Base-by-base conservation (phyloP, 1,140 invertebrate species). In the Anthonomus grandis region DNA sequence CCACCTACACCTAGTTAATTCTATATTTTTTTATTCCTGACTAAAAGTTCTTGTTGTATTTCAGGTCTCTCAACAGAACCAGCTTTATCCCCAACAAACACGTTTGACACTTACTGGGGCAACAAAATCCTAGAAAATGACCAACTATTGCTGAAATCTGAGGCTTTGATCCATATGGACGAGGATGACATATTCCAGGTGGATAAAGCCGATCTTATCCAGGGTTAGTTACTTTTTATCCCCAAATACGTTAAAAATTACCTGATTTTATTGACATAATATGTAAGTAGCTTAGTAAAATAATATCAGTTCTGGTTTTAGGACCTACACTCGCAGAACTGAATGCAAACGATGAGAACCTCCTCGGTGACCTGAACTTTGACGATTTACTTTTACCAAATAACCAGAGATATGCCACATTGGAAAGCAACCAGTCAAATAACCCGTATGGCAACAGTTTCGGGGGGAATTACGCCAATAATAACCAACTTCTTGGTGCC, bases 171-270 rank as follows among this genome's bases (percentile, higher is more conserved):
- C 23, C 86, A 83, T 71, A 86, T 90, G 81, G 89, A 91, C 64
- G 89, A 92, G 65, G 89, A 93, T 70, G 90, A 92, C 69, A 91
- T 93, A 60, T 91, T 92, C 69, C 89, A 91, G 78, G 87, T 92
- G 34, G 90, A 93, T 70, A 90, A 91, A 74, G 84, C 86, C 37
- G 90, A 93, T 75, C 79, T 93, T 22, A 85, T 90, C 63, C 75
- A 79, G 68, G 89, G 55, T 57, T 38, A n/a, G n/a, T n/a, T n/a
- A n/a, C n/a, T n/a, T n/a, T n/a, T n/a, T n/a, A n/a, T 39, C 8
- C n/a, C n/a, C n/a, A n/a, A n/a, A n/a, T n/a, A n/a, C n/a, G n/a
- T n/a, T n/a, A n/a, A n/a, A n/a, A n/a, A n/a, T 13, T 39, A 15
- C 15, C 5, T 13, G 15, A 10, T 39, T 39, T 39, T n/a, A 8